These are phyloP conservation scores for Psylliodes chrysocephalus DNA, from an alignment of 2,888 invertebrate genomes.

Conservation along the genomic window DNA sequence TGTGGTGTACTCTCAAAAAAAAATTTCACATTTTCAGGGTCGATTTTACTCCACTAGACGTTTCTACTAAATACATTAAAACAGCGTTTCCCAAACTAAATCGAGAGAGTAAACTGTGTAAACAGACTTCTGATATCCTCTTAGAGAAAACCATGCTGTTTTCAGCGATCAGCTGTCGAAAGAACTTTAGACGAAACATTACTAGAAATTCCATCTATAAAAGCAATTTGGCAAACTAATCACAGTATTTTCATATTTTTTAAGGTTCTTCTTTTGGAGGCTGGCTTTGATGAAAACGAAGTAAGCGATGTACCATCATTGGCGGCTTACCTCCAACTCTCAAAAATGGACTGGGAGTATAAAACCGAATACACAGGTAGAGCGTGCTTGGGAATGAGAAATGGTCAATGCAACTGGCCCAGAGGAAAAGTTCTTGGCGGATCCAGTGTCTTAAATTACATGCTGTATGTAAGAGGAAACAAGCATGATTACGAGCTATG, in stretches of 20 bases:
- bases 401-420: conserved; percentile 87
- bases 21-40: no score
- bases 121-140: no score
- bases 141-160: no score
- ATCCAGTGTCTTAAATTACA: conserved; percentile 86
- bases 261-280: conserved; percentile 78
- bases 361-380: conserved; percentile 85
- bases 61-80: no score
- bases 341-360: conserved; percentile 89
- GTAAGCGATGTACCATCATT: conserved; percentile 88
- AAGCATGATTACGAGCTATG: conserved; percentile 88
- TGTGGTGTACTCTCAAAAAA: no score
- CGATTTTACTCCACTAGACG: no score
- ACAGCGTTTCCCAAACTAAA: no score
- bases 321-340: conserved; percentile 86
- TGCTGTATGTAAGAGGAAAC: conserved; percentile 89
- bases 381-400: conserved; percentile 85
- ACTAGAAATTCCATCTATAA: no score
- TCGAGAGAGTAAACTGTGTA: no score
- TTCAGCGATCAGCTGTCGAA: no score
- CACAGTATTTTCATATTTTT: conserved; percentile 6
- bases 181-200: no score
- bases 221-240: no score
- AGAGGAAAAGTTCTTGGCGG: conserved; percentile 91
- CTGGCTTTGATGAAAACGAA: conserved; percentile 89